A percentile compares a stretch with the other conserved stretches of the same genome.
Evolutionary conservation across 2,797 vertebrate genomes (phyloP).

Genomic region (Acropternis orthonyx): DNA sequence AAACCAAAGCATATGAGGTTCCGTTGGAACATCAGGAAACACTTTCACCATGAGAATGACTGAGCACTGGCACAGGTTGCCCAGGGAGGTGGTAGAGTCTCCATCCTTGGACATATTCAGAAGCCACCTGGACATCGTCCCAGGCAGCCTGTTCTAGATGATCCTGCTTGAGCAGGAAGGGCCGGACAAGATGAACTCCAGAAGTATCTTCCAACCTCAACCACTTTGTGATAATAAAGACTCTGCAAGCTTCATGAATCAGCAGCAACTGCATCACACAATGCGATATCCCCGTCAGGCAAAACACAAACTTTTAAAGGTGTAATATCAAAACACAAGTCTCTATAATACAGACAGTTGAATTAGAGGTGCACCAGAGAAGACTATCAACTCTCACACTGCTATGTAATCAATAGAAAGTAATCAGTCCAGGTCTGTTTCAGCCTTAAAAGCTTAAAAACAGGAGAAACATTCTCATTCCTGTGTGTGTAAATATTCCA

Average conservation of each 20-base stretch:
- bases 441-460: neutral
- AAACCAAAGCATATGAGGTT: slow-evolving; percentile 16
- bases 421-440: neutral
- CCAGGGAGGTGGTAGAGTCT: neutral
- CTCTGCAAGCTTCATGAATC: slow-evolving; percentile 11
- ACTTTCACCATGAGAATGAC: neutral
- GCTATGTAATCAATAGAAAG: neutral
- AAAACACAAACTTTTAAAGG: neutral
- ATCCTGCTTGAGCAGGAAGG: slow-evolving; percentile 23
- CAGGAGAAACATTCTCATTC: neutral
- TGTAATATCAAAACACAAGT: neutral
- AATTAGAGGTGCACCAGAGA: neutral
- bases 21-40: neutral
- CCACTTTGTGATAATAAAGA: slow-evolving; percentile 13
- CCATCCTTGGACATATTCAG: neutral
- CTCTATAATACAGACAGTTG: neutral
- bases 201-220: slow-evolving; percentile 45
- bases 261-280: neutral
- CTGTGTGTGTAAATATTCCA: neutral
- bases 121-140: neutral
- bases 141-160: neutral
- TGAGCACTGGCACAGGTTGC: neutral
- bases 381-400: neutral
- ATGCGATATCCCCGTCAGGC: fast-evolving
- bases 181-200: neutral